These are phyloP conservation scores for Pachyseris speciosa DNA, from an alignment of 64 coral and sea anemone species.

Conservation along the genomic window DNA sequence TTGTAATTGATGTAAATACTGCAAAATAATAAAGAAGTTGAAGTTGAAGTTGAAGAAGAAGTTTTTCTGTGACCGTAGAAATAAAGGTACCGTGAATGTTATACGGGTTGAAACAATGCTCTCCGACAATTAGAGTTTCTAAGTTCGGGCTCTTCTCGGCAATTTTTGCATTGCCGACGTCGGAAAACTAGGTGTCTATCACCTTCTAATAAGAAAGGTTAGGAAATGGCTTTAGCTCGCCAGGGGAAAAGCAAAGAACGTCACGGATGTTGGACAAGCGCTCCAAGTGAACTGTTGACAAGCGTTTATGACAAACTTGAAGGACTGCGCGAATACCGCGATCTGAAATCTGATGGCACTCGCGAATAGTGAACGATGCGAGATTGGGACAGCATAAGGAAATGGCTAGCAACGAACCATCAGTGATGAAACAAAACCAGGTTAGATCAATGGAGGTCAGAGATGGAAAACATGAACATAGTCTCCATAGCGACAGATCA, in stretches of 20 bases:
- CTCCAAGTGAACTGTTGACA: conserved; percentile 62
- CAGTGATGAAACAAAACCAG: conserved; percentile 86
- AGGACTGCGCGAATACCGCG: conserved; percentile 63
- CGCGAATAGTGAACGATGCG: conserved; percentile 53
- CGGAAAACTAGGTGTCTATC: conserved; percentile 76
- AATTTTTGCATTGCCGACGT: conserved; percentile 61
- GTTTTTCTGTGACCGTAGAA: conserved; percentile 37
- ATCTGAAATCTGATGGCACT: conserved; percentile 86
- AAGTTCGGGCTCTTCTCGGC: conserved; percentile 73
- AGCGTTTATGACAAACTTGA: conserved; percentile 41
- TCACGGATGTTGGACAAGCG: conserved; percentile 65
- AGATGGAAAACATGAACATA: conserved; percentile 70
- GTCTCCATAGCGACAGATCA: conserved; percentile 50
- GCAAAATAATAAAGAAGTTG: too few relatives aligned
- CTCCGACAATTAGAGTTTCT: conserved; percentile 49
- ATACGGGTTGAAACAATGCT: conserved; percentile 72
- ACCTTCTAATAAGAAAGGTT: conserved; percentile 52
- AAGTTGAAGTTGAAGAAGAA: too few relatives aligned
- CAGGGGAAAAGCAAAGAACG: conserved; percentile 31
- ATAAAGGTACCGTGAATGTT: conserved; percentile 73
- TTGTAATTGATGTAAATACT: too few relatives aligned
- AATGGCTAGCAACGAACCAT: conserved; percentile 58
- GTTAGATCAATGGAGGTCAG: conserved; percentile 74
- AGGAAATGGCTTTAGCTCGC: conserved; percentile 21
- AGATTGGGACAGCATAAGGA: conserved; percentile 58